Evolutionary conservation across 2,113 vertebrate species (phyloP), one percentile per base, ranked within the genome.

Genomic region (Eulacestoma nigropectus): DNA sequence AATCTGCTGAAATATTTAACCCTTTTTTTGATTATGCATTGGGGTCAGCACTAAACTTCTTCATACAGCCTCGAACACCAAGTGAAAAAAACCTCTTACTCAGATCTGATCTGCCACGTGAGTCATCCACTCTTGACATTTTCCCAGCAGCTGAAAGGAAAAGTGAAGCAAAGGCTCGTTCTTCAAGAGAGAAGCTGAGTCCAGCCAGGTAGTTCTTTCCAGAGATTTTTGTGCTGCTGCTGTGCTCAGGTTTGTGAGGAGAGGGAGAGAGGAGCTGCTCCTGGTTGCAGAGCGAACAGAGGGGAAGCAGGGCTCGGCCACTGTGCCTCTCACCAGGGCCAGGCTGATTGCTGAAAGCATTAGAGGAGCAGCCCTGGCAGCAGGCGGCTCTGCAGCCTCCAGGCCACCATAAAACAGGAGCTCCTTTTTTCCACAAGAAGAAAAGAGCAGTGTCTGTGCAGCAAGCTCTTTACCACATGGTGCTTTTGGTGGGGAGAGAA

Each of bases 341-440:
- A 80, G 89, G 60, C 65, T 85, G 84, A 91, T 97, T 94, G 97
- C 94, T 95, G 96, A 95, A 93, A 73, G 70, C 70, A 77, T 84
- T 89, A 89, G 56, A 91, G 86, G 74, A 55, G 73, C 89, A 95
- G 86, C 50, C 59, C 93, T 97, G 97, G 97, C 97, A 97, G 89
- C 57, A 37, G 35, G 85, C 55, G 0, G 63, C 39, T 65, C 77
- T 80, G 59, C 44, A 69, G 96, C 97, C 97, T 98, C 94, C 97
- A 97, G 97, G 97, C 96, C 96, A 95, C 96, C 77, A 94, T 97
- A 97, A 98, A 98, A 98, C 95, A 98, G 97, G 95, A 97, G 94
- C 26, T 93, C 91, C 94, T 97, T 98, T 98, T 97, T 98, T 98
- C 97, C 98, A 97, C 96, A 76, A 96, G 96, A 98, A 98, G 97